Base-by-base conservation (phyloP, 2,797 vertebrate species). In the Bufotes viridis region DNA sequence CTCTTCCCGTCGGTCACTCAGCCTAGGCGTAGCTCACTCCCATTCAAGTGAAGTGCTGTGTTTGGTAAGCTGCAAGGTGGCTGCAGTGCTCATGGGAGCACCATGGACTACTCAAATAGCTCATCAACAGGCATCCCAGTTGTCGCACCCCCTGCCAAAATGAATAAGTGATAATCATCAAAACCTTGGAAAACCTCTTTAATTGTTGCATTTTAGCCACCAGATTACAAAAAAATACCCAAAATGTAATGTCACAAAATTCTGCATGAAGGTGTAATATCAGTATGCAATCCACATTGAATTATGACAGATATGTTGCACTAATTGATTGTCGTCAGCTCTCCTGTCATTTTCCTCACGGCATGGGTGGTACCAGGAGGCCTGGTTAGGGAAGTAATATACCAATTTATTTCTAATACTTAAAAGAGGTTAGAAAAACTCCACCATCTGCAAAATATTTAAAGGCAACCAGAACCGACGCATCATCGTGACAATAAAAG, bases 381-480 rank as follows among this genome's bases (percentile, higher is more conserved):
- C 29, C 55, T 42, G 78, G 57, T 80, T 34, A 61, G 57, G 57
- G 61, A 29, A 80, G 24, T 57, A 61, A 80, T 60, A 61, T 15
- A 22, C 26, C 78, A 80, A 80, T 61, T 61, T 80, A 61, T 29
- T 29, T 80, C n/a, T 20, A 34, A 10, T 22, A 53, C 10, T 34
- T 61, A 14, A 80, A 80, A 80, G 58, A 22, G 26, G 17, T 60
- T 80, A 22, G 8, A 74, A 80, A 80, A 80, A 80, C 57, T 20
- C 7, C 24, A 61, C 4, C 9, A 61, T 26, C 34, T 34, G 34
- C 34, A 34, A 80, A 80, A 61, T 61, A 80, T 61, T 61, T 80
- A 80, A 29, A 34, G n/a, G 55, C 63, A 80, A 29, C 53, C 13
- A 49, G 49, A 42, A 42, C 42, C 42, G 6, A 7, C 29, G 49